Evolutionary conservation across 2,888 invertebrate species (phyloP).

Genomic region (Pandemis cinnamomeana): DNA sequence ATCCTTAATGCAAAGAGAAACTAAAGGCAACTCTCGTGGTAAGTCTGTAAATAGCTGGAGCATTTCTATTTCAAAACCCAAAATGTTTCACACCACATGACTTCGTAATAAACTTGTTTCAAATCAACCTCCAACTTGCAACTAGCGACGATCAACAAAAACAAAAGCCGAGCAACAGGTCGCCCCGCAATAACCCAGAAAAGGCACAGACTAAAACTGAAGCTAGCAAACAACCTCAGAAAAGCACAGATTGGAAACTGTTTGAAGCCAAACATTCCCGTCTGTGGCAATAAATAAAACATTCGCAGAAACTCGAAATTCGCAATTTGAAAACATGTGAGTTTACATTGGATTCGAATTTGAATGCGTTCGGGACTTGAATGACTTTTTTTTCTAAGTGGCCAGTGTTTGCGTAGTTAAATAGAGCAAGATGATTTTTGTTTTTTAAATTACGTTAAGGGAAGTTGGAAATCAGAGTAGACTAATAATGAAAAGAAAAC

Average conservation of each 20-base stretch:
- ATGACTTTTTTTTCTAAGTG: conserved; percentile 8
- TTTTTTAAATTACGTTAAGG: too few relatives aligned
- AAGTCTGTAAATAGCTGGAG: too few relatives aligned
- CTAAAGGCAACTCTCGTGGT: too few relatives aligned
- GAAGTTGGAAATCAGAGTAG: too few relatives aligned
- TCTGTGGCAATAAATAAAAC: conserved; percentile 46
- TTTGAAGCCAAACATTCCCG: conserved; percentile 36
- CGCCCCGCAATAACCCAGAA: conserved; percentile 9
- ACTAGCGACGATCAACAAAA: conserved; percentile 72
- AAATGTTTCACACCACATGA: conserved; percentile 41
- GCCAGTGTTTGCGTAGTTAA: conserved; percentile 11
- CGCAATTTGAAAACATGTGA: conserved; percentile 53
- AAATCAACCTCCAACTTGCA: conserved; percentile 58
- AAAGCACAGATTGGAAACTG: conserved; percentile 43
- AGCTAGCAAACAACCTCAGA: conserved; percentile 22
- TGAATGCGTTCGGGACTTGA: conserved; percentile 9
- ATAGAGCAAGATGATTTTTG: background rate
- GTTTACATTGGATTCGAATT: conserved; percentile 52
- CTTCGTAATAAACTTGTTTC: conserved; percentile 48
- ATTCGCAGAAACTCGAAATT: conserved; percentile 46
- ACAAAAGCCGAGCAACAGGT: conserved; percentile 78
- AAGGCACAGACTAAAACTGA: conserved; percentile 18
- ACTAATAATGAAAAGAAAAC: background rate
- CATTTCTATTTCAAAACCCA: background rate
- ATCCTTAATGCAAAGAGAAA: too few relatives aligned